These are phyloP conservation scores for Trypoxylus dichotomus DNA, from an alignment of 1,140 invertebrate species.

Conservation along the genomic window DNA sequence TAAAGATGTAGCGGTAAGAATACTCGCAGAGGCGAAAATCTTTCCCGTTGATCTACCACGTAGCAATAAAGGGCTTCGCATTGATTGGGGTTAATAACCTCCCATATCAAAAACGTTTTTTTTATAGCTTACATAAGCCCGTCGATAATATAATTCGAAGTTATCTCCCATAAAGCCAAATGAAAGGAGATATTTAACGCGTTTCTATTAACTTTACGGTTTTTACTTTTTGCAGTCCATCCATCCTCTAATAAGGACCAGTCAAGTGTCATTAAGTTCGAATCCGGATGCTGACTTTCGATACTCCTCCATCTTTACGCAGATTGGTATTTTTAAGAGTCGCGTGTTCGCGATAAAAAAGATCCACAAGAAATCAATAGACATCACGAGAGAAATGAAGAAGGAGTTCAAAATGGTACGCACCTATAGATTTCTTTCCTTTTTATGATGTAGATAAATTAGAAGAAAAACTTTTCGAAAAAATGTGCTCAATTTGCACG, in stretches of 20 bases:
- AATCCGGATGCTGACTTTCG: conserved; percentile 83
- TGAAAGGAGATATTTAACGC: neutral
- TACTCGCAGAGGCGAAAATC: neutral
- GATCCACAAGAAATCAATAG: conserved; percentile 81
- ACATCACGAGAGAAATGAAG: conserved; percentile 89
- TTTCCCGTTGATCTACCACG: neutral
- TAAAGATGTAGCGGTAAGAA: neutral
- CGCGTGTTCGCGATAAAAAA: conserved; percentile 85
- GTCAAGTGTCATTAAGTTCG: conserved; percentile 83
- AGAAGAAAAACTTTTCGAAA: neutral
- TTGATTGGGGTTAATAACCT: neutral
- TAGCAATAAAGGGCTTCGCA: neutral
- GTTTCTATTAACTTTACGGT: neutral
- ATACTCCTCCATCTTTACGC: conserved; percentile 84
- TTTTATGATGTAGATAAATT: neutral
- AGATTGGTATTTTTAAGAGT: conserved; percentile 87
- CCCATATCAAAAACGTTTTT: neutral
- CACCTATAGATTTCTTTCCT: conserved; percentile 42
- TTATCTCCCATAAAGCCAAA: neutral
- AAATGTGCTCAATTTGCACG: neutral
- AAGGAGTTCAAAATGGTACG: conserved; percentile 89
- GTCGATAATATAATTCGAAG: neutral
- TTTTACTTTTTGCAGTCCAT: conserved; percentile 38
- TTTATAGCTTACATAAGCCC: neutral
- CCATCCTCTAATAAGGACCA: conserved; percentile 71